These are phyloP conservation scores for Peromyscus attwateri DNA, from an alignment of 2,797 vertebrate species.

Conservation along the genomic window DNA sequence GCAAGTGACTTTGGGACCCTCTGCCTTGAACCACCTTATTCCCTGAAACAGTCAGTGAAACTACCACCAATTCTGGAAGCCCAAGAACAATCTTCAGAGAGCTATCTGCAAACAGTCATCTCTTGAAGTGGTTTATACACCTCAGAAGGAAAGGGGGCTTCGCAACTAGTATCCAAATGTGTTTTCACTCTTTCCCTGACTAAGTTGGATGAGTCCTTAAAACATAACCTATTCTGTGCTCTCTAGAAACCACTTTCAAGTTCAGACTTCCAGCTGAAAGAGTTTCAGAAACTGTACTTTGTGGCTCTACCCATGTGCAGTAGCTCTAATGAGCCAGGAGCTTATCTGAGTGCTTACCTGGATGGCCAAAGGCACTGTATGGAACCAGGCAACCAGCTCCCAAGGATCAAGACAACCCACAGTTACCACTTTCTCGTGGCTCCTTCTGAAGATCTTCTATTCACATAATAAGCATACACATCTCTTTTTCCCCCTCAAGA, in stretches of 20 bases:
- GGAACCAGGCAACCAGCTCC: background rate
- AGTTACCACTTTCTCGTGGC: background rate
- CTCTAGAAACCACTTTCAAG: background rate
- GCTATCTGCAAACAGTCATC: background rate
- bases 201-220: background rate
- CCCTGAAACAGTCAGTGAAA: background rate
- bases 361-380: background rate
- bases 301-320: no score
- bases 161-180: background rate
- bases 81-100: background rate
- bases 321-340: background rate
- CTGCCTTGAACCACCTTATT: background rate
- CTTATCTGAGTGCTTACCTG: background rate
- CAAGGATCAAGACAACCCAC: background rate
- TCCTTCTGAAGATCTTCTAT: background rate
- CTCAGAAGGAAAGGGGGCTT: background rate
- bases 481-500: background rate
- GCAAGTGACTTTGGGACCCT: background rate
- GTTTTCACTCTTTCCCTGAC: background rate
- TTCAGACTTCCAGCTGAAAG: background rate
- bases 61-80: slow-evolving; percentile 25
- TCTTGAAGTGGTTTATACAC: background rate
- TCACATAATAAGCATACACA: background rate
- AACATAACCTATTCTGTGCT: background rate
- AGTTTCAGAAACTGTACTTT: background rate